Evolutionary conservation across 2,113 vertebrate species (phyloP).

Genomic region (Megatriorchis doriae): DNA sequence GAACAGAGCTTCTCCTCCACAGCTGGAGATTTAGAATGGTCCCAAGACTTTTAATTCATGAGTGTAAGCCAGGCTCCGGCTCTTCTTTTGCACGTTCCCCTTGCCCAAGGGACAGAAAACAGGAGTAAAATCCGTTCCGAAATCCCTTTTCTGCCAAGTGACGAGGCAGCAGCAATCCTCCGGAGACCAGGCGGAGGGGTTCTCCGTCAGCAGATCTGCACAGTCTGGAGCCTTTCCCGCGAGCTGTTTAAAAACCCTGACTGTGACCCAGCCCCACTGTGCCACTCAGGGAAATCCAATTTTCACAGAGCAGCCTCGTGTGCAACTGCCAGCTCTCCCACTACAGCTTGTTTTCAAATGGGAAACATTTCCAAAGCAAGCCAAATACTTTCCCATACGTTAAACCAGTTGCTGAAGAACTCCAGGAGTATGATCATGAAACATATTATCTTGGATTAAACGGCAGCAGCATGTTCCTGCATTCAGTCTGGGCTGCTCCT

Average conservation of each 20-base stretch:
- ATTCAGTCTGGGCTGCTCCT: background rate
- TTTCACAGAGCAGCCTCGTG: background rate
- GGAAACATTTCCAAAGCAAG: constrained; percentile 6
- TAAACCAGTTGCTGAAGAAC: constrained; percentile 6
- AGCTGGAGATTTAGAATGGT: background rate
- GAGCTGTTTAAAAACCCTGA: background rate
- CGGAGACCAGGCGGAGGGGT: background rate
- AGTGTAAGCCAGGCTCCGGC: background rate
- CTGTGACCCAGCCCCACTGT: background rate
- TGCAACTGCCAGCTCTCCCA: constrained; percentile 6
- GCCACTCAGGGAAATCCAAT: background rate
- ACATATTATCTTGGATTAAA: background rate
- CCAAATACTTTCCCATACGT: background rate
- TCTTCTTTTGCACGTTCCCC: background rate
- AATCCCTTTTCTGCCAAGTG: background rate
- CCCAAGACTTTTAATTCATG: background rate
- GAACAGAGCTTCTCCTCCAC: background rate
- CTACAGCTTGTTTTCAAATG: constrained; percentile 1
- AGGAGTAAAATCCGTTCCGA: background rate
- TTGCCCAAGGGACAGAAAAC: background rate
- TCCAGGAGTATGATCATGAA: background rate
- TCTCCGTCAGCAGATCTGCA: background rate
- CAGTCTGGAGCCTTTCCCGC: background rate
- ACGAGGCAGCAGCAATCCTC: background rate
- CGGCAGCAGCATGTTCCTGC: background rate